phyloP scores from a whole-genome alignment of 2,888 invertebrate species.

The Melanophora roralis region DNA sequence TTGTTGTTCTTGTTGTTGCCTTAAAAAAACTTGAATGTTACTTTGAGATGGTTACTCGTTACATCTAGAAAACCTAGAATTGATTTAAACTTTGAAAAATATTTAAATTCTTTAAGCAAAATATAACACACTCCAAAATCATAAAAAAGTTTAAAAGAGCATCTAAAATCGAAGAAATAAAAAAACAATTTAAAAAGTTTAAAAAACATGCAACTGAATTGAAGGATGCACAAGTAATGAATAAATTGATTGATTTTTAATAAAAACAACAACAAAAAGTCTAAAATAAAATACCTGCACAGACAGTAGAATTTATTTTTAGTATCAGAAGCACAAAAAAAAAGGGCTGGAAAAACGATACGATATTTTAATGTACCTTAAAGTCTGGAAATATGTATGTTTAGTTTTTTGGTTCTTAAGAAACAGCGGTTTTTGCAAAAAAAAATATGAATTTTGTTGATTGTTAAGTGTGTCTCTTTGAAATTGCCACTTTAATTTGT shows the following conservation, averaged over 20 bases:
- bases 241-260: conserved; percentile 7
- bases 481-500: no score
- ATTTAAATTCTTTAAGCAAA: neutral
- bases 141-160: neutral
- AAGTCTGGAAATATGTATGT: no score
- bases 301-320: neutral
- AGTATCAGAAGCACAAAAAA: no score
- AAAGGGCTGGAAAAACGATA: no score
- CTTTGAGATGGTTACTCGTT: conserved; percentile 35
- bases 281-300: neutral
- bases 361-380: no score
- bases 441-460: no score
- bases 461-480: no score
- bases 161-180: neutral
- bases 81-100: conserved; percentile 30
- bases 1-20: neutral
- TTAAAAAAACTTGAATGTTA: conserved; percentile 5
- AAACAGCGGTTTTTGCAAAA: no score
- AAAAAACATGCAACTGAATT: conserved; percentile 5
- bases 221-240: neutral
- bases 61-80: conserved; percentile 43
- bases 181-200: conserved; percentile 1
- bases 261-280: neutral
- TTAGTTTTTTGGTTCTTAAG: no score
- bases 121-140: neutral